A percentile compares a stretch with the other conserved stretches of the same genome.
Evolutionary conservation across 2,797 vertebrate genomes (phyloP).

Genomic region (Bradypodion pumilum): DNA sequence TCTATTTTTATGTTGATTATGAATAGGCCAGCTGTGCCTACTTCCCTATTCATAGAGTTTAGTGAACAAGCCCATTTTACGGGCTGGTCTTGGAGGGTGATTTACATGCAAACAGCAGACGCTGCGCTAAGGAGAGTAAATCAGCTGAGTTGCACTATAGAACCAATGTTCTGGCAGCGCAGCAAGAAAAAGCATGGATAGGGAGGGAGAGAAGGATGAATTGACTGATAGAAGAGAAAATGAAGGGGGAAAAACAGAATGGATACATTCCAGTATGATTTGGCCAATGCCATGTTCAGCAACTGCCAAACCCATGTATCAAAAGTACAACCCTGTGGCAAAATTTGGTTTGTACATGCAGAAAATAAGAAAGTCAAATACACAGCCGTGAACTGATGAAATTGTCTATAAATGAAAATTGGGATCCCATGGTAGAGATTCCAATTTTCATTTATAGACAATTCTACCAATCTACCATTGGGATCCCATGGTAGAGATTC

Average conservation of each 20-base stretch:
- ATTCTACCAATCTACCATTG: no score
- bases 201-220: conserved; percentile 5
- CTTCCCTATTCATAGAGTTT: conserved; percentile 81
- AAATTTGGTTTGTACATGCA: neutral
- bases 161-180: conserved; percentile 34
- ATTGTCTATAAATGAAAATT: no score
- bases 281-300: conserved; percentile 11
- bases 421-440: no score
- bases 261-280: neutral
- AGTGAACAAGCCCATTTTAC: conserved; percentile 71
- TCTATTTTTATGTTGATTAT: conserved; percentile 85
- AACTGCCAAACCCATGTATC: neutral
- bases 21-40: conserved; percentile 83
- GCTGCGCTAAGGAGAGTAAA: conserved; percentile 47
- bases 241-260: neutral
- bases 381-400: neutral
- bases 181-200: neutral
- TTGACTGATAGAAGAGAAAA: conserved; percentile 19
- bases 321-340: neutral
- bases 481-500: no score
- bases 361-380: neutral
- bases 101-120: conserved; percentile 51
- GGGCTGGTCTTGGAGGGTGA: conserved; percentile 57
- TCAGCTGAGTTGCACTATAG: conserved; percentile 40
- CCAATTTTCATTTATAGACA: no score